Percentiles rank a stretch among this genome's conserved stretches.
Evolutionary conservation across 2,113 vertebrate species (phyloP).

Genomic region (Pygoscelis adeliae): DNA sequence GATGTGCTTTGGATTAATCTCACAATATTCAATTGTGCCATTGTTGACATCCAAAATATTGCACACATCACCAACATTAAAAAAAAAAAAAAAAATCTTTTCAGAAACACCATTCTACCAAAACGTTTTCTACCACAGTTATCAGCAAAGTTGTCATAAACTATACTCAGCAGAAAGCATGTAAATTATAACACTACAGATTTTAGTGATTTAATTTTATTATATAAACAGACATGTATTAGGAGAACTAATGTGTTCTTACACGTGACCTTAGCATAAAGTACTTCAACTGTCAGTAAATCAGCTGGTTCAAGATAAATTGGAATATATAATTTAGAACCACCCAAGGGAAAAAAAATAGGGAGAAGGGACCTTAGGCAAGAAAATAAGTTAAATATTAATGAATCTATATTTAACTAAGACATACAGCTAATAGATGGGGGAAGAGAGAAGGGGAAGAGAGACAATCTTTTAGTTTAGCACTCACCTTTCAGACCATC

Average conservation of each 20-base stretch:
- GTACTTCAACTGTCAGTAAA: neutral
- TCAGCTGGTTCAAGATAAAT: neutral
- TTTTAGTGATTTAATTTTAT: neutral
- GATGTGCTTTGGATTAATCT: neutral
- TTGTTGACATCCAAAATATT: neutral
- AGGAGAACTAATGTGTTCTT: neutral
- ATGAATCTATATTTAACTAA: neutral
- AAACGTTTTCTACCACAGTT: neutral
- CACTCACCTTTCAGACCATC: neutral
- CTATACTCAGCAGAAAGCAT: neutral
- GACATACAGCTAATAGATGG: neutral
- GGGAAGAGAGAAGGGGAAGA: neutral
- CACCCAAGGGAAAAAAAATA: neutral
- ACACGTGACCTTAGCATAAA: neutral
- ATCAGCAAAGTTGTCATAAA: neutral
- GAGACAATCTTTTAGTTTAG: neutral
- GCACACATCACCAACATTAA: neutral
- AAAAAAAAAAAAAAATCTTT: neutral
- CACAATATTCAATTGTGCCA: neutral
- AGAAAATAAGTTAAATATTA: constrained; percentile 3
- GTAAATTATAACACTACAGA: neutral
- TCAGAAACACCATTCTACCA: neutral
- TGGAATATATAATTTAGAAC: neutral
- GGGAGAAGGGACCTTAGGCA: neutral
- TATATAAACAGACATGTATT: neutral